These are phyloP conservation scores for Tokudaia tokunoshimensis DNA, from an alignment of 2,797 vertebrate species.

Conservation along the genomic window DNA sequence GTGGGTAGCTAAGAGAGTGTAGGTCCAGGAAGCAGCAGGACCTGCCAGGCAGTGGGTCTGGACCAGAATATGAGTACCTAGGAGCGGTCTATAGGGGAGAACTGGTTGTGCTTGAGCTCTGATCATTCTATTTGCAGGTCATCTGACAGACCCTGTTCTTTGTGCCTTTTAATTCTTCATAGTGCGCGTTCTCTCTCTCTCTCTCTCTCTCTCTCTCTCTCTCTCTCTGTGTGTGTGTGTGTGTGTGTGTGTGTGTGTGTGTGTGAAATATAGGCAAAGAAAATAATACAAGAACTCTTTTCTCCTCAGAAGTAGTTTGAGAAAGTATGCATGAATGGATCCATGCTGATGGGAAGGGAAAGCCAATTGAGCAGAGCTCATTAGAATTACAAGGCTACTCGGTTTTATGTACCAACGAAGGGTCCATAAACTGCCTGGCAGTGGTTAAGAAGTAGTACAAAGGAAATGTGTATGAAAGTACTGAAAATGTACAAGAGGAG, in stretches of 20 bases:
- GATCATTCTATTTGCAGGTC: accelerated
- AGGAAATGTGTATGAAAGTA: background rate
- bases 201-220: no score
- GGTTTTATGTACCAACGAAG: background rate
- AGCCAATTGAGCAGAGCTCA: background rate
- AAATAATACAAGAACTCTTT: background rate
- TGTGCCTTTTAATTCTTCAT: background rate
- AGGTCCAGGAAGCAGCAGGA: background rate
- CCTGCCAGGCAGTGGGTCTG: background rate
- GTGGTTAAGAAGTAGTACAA: constrained; percentile 17
- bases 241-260: background rate
- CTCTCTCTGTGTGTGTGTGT: no score
- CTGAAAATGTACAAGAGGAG: background rate
- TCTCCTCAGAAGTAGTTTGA: constrained; percentile 37
- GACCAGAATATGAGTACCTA: background rate
- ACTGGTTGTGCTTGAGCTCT: background rate
- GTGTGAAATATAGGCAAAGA: background rate
- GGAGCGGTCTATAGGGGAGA: background rate
- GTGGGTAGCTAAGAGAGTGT: accelerated
- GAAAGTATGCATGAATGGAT: background rate
- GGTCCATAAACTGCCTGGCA: background rate
- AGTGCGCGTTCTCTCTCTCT: background rate
- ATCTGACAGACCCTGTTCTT: background rate
- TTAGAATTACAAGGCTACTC: background rate
- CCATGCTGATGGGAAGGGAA: background rate